Percentiles rank a stretch among this genome's conserved stretches.
Evolutionary conservation across 2,113 vertebrate species (phyloP).

Genomic region (Sander vitreus): DNA sequence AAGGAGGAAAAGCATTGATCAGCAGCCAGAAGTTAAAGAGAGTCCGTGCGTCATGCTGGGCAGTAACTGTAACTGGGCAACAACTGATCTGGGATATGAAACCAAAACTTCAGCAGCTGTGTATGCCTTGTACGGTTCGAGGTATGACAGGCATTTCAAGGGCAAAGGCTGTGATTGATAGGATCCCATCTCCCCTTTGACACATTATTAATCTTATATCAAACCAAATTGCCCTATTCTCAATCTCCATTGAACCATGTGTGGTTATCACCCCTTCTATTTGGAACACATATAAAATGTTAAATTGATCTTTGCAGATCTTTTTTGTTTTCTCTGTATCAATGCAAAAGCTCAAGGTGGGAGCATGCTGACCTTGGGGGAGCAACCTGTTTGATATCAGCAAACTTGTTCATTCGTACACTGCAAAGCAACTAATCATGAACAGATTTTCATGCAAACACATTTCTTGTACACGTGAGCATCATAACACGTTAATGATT

Average conservation of each 20-base stretch:
- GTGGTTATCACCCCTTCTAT: constrained; percentile 20
- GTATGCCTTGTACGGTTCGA: background rate
- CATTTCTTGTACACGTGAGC: background rate
- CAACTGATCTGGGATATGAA: constrained; percentile 19
- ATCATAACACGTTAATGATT: too few species aligned
- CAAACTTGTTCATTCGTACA: background rate
- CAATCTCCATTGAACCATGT: constrained; percentile 41
- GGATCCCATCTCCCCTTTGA: constrained; percentile 46
- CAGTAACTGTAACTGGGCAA: background rate
- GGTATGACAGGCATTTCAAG: constrained; percentile 50
- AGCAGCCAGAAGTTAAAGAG: constrained; percentile 13
- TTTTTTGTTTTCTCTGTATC: background rate
- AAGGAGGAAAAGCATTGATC: constrained; percentile 8
- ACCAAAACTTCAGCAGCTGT: constrained; percentile 2
- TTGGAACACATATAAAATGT: constrained; percentile 38
- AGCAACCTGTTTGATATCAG: background rate
- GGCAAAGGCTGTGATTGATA: constrained; percentile 51
- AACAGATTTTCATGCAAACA: background rate
- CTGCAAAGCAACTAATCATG: background rate
- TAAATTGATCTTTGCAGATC: constrained; percentile 42
- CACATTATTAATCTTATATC: constrained; percentile 61
- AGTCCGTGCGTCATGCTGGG: background rate
- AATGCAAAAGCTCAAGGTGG: background rate
- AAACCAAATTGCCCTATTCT: constrained; percentile 46
- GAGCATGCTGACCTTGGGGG: background rate